phyloP scores from a whole-genome alignment of 2,888 invertebrate genomes.

The Mallateleia sp. region DNA sequence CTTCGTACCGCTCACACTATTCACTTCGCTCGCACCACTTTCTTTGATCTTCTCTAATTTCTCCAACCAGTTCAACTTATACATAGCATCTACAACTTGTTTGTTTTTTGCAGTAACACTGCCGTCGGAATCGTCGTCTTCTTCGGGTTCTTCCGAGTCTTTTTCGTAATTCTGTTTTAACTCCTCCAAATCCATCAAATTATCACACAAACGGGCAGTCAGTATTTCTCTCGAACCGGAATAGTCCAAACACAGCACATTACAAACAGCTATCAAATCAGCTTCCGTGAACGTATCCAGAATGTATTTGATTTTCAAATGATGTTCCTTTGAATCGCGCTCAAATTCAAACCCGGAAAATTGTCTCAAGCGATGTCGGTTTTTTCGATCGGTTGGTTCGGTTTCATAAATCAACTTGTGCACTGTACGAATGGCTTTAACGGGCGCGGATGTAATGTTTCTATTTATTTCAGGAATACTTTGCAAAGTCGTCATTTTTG shows the following conservation, averaged over 20 bases:
- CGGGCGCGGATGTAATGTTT: constrained; percentile 11
- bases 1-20: too few relatives aligned
- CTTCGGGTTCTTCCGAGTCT: too few relatives aligned
- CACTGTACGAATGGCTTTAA: constrained; percentile 10
- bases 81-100: too few relatives aligned
- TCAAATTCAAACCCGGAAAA: constrained; percentile 42
- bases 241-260: constrained; percentile 45
- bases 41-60: too few relatives aligned
- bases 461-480: constrained; percentile 29
- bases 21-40: too few relatives aligned
- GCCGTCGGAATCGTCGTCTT: too few relatives aligned
- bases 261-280: constrained; percentile 40
- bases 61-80: too few relatives aligned
- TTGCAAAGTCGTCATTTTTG: constrained; percentile 10
- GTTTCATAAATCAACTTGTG: constrained; percentile 40
- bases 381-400: constrained; percentile 30
- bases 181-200: constrained; percentile 37
- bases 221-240: constrained; percentile 30
- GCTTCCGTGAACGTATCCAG: background rate
- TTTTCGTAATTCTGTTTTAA: background rate
- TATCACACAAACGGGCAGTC: background rate
- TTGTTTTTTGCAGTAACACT: too few relatives aligned
- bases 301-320: constrained; percentile 31
- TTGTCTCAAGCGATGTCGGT: constrained; percentile 28
- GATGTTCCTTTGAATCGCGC: constrained; percentile 24